A percentile compares a stretch with the other conserved stretches of the same genome.
Evolutionary conservation across 1,140 invertebrate genomes (phyloP).

Genomic region (Ganaspis sp.): DNA sequence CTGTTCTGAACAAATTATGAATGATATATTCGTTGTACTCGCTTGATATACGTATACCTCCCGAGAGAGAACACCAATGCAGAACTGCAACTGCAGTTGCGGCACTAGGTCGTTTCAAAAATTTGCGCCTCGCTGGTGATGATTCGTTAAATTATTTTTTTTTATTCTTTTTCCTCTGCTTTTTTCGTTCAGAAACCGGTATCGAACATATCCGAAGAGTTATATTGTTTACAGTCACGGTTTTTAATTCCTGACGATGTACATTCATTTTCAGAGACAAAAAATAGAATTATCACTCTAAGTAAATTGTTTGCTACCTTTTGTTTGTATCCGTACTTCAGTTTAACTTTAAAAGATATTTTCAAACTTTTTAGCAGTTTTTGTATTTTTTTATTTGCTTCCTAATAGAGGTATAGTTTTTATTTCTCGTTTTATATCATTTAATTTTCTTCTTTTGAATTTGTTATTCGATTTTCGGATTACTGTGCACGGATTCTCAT

Average conservation of each 20-base stretch:
- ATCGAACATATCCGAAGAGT: conserved; percentile 23
- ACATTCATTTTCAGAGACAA: neutral
- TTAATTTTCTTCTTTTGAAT: too few relatives aligned
- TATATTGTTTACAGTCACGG: conserved; percentile 34
- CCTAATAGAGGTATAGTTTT: too few relatives aligned
- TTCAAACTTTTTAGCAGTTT: neutral
- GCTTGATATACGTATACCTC: conserved; percentile 73
- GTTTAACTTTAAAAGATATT: neutral
- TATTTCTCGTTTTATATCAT: neutral
- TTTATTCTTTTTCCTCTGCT: neutral
- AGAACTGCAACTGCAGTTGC: conserved; percentile 46
- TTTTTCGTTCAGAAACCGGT: neutral
- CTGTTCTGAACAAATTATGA: conserved; percentile 75
- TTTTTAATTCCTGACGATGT: neutral
- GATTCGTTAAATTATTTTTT: conserved; percentile 49
- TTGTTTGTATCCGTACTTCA: too few relatives aligned
- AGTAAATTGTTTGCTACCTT: too few relatives aligned
- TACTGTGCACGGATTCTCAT: too few relatives aligned
- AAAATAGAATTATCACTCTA: neutral
- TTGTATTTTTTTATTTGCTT: neutral
- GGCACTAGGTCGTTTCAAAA: conserved; percentile 38
- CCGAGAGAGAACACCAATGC: conserved; percentile 35
- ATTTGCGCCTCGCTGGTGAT: conserved; percentile 2
- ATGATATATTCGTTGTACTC: conserved; percentile 75
- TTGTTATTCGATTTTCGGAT: too few relatives aligned